Evolutionary conservation across 2,797 vertebrate genomes (phyloP), one percentile per base, ranked within the genome.

Genomic region (Protosalanx chinensis): DNA sequence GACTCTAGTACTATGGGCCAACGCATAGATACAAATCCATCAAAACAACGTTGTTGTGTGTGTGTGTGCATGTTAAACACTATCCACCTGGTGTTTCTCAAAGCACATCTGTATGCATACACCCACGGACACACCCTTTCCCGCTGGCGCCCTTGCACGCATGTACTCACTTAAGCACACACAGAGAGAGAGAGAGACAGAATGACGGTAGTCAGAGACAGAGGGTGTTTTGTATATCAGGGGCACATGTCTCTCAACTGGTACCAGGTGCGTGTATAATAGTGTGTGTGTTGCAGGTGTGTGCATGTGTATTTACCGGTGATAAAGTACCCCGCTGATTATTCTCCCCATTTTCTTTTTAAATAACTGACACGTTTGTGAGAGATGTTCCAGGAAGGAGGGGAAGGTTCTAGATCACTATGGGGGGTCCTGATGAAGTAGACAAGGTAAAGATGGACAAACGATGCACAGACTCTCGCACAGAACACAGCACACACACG

Each of bases 21-120:
- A 84, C 4, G 78, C 84, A 85, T 88, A 80, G 79, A 66, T 84
- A 80, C 64, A 71, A 76, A 82, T 76, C 79, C 73, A 73, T 79
- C 81, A 82, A 86, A 89, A 85, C 84, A 59, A 7, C 84, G 64
- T 82, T 80, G 67, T 73, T 75, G 76, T 61, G 49, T 70, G 57
- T 59, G 67, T 46, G 27, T 73, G 67, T 72, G 61, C 65, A 64
- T 61, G 49, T 49, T 29, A 33, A 46, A 30, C 16, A 57, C 68
- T 30, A 35, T 23, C 71, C 74, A 79, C 81, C 75, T 81, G 78
- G 49, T 3, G 12, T 71, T 79, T 75, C 66, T 70, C 62, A 75
- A 37, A 68, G 71, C 74, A 74, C 64, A 61, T 20, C 13, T 53
- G 33, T 56, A 30, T n/a, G 29, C 10, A n/a, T 12, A 41, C 63